Conservation (phyloP, 2,113 vertebrate species). For the Pomatorhinus ruficollis region DNA sequence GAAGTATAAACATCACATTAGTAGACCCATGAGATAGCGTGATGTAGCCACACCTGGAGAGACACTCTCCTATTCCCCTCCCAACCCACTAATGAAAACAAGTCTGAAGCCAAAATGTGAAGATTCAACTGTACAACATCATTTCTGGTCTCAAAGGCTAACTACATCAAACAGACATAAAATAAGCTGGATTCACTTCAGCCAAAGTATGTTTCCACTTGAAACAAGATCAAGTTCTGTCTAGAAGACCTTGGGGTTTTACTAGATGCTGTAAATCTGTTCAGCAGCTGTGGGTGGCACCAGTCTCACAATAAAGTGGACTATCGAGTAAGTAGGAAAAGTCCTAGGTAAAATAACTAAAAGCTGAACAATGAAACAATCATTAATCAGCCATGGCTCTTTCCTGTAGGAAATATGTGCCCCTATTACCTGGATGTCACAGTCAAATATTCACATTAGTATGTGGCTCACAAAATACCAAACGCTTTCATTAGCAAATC, state of each 20-base stretch:
- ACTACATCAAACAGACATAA: conserved; percentile 57
- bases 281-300: conserved; percentile 64
- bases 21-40: conserved; percentile 75
- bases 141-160: conserved; percentile 50
- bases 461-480: conserved; percentile 7
- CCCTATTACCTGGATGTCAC: conserved; percentile 45
- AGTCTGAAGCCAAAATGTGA: conserved; percentile 59
- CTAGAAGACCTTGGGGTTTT: conserved; percentile 43
- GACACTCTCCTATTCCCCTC: conserved; percentile 65
- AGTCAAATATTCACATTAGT: conserved; percentile 18
- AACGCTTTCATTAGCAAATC: conserved; percentile 21
- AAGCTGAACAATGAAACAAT: conserved; percentile 72
- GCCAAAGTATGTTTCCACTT: conserved; percentile 66
- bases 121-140: conserved; percentile 50
- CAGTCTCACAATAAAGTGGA: conserved; percentile 45
- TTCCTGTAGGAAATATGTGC: conserved; percentile 75
- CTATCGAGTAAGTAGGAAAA: conserved; percentile 53
- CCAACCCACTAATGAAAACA: conserved; percentile 69
- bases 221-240: conserved; percentile 53
- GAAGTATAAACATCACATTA: conserved; percentile 79
- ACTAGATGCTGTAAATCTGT: conserved; percentile 57
- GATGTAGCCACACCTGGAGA: conserved; percentile 77
- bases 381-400: conserved; percentile 69
- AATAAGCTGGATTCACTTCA: conserved; percentile 40
- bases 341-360: conserved; percentile 67